These are phyloP conservation scores for Limnephilus auricula DNA, from an alignment of 2,888 invertebrate species.

Conservation along the genomic window DNA sequence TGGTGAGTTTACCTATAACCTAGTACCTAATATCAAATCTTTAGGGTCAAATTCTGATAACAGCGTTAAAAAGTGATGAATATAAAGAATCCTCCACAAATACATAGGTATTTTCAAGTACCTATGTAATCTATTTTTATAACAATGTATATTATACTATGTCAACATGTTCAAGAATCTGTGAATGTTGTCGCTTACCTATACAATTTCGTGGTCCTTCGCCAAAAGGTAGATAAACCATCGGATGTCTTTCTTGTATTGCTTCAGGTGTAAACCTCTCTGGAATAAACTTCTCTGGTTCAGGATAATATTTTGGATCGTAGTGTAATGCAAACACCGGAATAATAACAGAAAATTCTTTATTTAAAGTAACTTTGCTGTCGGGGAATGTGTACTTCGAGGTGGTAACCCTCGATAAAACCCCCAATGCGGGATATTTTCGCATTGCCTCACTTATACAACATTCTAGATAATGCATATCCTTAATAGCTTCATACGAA, in stretches of 20 bases:
- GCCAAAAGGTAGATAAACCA: constrained; percentile 73
- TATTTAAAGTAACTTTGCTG: constrained; percentile 70
- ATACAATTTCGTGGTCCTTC: constrained; percentile 74
- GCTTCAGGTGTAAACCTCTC: constrained; percentile 73
- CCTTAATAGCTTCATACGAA: constrained; percentile 71
- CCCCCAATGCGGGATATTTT: constrained; percentile 73
- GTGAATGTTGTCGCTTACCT: constrained; percentile 68
- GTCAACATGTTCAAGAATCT: neutral
- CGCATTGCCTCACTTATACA: constrained; percentile 74
- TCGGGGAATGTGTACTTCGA: constrained; percentile 71
- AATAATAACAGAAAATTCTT: constrained; percentile 70
- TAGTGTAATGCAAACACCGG: constrained; percentile 72
- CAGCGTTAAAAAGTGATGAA: too few relatives aligned
- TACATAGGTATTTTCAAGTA: too few relatives aligned
- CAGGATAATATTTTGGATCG: constrained; percentile 72
- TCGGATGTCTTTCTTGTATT: constrained; percentile 69
- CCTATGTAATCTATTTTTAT: too few relatives aligned
- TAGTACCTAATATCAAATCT: too few relatives aligned
- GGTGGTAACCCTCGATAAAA: constrained; percentile 70
- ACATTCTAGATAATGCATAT: constrained; percentile 72
- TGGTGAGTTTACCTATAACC: too few relatives aligned
- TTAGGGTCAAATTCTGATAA: too few relatives aligned
- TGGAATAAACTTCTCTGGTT: constrained; percentile 75
- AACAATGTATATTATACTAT: neutral
- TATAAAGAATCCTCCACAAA: too few relatives aligned